Percentiles rank a stretch among this genome's conserved stretches.
Conservation (phyloP, 2,113 vertebrate species). For the Syrrhaptes paradoxus region DNA sequence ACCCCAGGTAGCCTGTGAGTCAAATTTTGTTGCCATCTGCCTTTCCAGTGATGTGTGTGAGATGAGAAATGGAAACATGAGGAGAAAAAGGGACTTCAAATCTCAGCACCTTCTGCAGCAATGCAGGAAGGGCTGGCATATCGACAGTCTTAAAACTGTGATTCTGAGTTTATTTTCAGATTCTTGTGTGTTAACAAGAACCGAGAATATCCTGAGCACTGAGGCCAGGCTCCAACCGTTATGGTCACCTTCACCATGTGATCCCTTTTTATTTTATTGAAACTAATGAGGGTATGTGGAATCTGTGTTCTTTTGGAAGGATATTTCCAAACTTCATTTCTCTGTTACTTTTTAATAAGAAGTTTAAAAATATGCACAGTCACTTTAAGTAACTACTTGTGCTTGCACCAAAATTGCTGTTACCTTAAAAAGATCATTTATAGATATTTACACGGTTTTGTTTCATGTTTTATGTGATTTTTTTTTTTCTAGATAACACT, state of each 20-base stretch:
- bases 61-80: neutral
- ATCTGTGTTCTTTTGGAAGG: neutral
- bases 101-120: neutral
- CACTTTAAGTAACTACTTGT: neutral
- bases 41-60: neutral
- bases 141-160: neutral
- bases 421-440: neutral
- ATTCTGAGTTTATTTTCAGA: neutral
- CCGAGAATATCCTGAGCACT: neutral
- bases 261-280: neutral
- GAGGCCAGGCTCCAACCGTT: neutral
- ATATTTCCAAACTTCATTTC: neutral
- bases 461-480: neutral
- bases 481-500: neutral
- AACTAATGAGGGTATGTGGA: neutral
- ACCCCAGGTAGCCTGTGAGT: neutral
- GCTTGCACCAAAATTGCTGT: neutral
- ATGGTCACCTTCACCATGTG: neutral
- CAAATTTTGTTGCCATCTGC: neutral
- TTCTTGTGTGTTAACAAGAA: neutral
- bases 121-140: neutral
- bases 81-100: neutral
- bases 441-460: neutral
- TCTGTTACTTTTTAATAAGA: neutral
- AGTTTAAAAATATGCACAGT: neutral